These are phyloP conservation scores for Scaptomyza polygonia DNA, from an alignment of 2,888 invertebrate genomes.

Conservation along the genomic window DNA sequence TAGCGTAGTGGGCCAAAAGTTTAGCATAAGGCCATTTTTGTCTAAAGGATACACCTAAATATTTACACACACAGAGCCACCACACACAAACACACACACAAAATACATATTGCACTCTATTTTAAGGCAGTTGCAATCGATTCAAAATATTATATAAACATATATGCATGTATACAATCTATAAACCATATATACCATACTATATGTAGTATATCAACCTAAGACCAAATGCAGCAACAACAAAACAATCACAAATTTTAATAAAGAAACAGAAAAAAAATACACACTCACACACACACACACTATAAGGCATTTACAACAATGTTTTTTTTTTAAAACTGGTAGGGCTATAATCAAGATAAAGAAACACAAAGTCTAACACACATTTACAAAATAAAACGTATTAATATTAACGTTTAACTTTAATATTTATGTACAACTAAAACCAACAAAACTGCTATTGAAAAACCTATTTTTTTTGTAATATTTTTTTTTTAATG, in stretches of 20 bases:
- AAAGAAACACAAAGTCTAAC: conserved; percentile 31
- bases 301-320: conserved; percentile 42
- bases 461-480: conserved; percentile 35
- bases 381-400: conserved; percentile 36
- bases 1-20: conserved; percentile 39
- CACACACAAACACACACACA: conserved; percentile 12
- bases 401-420: conserved; percentile 54
- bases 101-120: conserved; percentile 1
- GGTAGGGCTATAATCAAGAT: conserved; percentile 30
- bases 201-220: conserved; percentile 19
- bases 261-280: not conserved
- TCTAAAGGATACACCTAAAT: conserved; percentile 16
- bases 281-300: conserved; percentile 24
- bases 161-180: conserved; percentile 18
- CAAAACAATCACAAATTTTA: conserved; percentile 33
- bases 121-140: not conserved
- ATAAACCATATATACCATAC: conserved; percentile 13
- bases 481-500: conserved; percentile 51
- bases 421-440: conserved; percentile 69
- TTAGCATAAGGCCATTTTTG: conserved; percentile 40
- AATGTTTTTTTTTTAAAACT: conserved; percentile 52
- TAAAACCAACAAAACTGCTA: conserved; percentile 54
- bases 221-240: conserved; percentile 47
- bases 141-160: conserved; percentile 10
- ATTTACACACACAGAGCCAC: conserved; percentile 22